Percentiles rank a stretch among this genome's conserved stretches.
These are phyloP conservation scores for Larimichthys polyactis DNA, from an alignment of 2,113 vertebrate species.

Conservation along the genomic window DNA sequence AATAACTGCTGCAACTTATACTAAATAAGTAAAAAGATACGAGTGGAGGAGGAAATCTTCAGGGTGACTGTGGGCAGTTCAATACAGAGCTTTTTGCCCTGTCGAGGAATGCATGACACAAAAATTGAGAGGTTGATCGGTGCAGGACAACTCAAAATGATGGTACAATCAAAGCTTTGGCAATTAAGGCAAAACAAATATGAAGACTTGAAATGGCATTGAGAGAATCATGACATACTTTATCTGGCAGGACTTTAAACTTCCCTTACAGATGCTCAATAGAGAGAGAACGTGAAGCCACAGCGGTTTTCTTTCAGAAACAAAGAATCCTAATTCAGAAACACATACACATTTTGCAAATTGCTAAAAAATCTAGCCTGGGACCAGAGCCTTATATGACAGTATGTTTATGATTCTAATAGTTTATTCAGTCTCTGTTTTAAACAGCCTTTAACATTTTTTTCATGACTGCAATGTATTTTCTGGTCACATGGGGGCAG, in stretches of 20 bases:
- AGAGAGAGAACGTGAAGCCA: background rate
- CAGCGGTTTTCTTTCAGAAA: background rate
- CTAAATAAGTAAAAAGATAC: background rate
- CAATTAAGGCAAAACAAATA: conserved; percentile 65
- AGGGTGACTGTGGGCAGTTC: conserved; percentile 10
- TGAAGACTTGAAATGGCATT: conserved; percentile 23
- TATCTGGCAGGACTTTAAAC: background rate
- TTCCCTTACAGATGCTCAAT: background rate
- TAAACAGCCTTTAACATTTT: background rate
- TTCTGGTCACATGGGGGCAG: background rate
- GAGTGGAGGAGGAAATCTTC: conserved; percentile 25
- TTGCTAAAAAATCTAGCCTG: background rate
- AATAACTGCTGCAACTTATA: conserved; percentile 9
- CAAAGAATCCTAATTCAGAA: background rate
- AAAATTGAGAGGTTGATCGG: background rate
- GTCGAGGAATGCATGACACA: conserved; percentile 29
- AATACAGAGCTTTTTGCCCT: background rate
- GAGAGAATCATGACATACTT: conserved; percentile 4
- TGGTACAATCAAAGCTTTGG: conserved; percentile 75
- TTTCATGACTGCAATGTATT: background rate
- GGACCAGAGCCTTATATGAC: background rate
- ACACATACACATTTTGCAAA: background rate
- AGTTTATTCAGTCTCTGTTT: background rate
- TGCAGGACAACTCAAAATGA: background rate
- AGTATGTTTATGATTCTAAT: background rate